Percentiles rank a stretch among this genome's conserved stretches.
Conservation (phyloP, 2,888 invertebrate genomes). For the Keiferia lycopersicella region DNA sequence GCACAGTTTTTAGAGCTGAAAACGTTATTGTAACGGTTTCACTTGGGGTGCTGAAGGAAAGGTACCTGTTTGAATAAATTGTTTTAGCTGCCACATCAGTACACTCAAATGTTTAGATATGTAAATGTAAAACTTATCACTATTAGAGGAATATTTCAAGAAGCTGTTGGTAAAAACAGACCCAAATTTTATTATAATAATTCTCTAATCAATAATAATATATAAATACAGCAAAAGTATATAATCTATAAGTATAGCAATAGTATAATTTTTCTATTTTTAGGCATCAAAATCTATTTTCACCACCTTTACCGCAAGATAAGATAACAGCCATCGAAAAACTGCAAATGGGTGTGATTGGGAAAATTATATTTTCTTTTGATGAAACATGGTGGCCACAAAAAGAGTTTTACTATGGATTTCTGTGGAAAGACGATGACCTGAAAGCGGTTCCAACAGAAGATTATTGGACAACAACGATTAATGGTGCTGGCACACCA, state of each 20-base stretch:
- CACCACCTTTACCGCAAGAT: slow-evolving; percentile 56
- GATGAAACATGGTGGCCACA: slow-evolving; percentile 82
- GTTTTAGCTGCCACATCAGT: no score
- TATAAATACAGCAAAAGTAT: no score
- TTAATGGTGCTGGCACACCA: slow-evolving; percentile 37
- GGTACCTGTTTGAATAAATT: slow-evolving; percentile 42
- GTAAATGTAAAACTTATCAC: no score
- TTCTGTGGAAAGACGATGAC: slow-evolving; percentile 39
- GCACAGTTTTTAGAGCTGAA: slow-evolving; percentile 76
- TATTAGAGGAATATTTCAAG: no score
- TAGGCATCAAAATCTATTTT: slow-evolving; percentile 65
- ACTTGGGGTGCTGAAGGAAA: slow-evolving; percentile 85
- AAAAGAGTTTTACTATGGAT: slow-evolving; percentile 27
- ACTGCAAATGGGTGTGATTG: slow-evolving; percentile 83
- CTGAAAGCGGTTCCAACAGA: slow-evolving; percentile 29
- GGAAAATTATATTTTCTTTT: slow-evolving; percentile 85
- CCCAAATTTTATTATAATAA: no score
- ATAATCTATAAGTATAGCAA: no score
- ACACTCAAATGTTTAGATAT: no score
- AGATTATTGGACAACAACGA: slow-evolving; percentile 38
- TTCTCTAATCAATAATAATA: no score
- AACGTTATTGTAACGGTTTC: slow-evolving; percentile 86
- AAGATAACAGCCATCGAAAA: slow-evolving; percentile 80
- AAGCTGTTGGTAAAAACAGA: no score
- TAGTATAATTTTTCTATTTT: no score